Percentiles rank a stretch among this genome's conserved stretches.
These are phyloP conservation scores for Tetragonisca angustula DNA, from an alignment of 2,888 invertebrate species.

Conservation along the genomic window DNA sequence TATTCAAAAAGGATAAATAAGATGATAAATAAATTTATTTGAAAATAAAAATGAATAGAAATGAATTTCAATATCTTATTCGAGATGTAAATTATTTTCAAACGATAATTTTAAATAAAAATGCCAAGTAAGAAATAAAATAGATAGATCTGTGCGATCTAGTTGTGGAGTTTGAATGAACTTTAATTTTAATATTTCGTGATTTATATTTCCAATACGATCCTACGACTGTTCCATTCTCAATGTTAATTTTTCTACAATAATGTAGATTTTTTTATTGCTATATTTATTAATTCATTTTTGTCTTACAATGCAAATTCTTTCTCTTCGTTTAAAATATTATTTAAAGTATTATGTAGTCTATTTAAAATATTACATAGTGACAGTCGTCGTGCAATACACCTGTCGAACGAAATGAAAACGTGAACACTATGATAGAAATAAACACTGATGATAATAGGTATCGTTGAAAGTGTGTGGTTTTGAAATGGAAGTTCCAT, in stretches of 20 bases:
- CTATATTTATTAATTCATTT: too few relatives aligned
- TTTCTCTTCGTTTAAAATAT: too few relatives aligned
- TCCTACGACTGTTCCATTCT: too few relatives aligned
- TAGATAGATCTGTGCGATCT: background rate
- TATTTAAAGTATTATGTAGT: too few relatives aligned
- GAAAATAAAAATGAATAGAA: background rate
- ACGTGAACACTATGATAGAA: background rate
- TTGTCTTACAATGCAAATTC: too few relatives aligned
- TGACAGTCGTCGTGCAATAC: background rate
- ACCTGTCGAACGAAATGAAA: background rate
- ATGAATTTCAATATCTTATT: conserved; percentile 1
- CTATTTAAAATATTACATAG: background rate
- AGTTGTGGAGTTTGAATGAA: background rate
- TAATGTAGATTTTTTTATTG: too few relatives aligned
- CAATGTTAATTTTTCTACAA: too few relatives aligned
- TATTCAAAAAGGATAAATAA: too few relatives aligned
- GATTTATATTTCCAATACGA: too few relatives aligned
- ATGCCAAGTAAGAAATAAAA: background rate
- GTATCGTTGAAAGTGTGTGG: background rate
- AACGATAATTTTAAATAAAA: conserved; percentile 2
- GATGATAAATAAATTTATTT: too few relatives aligned
- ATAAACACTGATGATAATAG: background rate
- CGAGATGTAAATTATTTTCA: background rate
- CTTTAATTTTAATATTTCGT: background rate
- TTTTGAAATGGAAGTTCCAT: background rate